These are phyloP conservation scores for Cettia cetti DNA, from an alignment of 2,113 vertebrate genomes.

Conservation along the genomic window DNA sequence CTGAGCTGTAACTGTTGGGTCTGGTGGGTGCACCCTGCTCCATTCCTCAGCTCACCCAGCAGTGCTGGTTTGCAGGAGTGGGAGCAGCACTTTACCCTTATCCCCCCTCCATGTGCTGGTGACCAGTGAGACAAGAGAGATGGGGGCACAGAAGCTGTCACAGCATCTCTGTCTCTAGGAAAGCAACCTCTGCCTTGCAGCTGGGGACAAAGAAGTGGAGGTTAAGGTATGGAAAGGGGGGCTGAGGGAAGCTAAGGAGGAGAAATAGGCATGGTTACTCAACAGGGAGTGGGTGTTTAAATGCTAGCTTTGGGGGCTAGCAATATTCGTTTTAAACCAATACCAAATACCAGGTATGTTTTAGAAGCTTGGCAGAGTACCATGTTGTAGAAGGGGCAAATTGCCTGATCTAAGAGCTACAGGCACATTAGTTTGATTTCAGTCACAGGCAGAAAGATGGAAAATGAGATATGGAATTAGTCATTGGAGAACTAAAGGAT, in stretches of 20 bases:
- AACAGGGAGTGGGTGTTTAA: neutral
- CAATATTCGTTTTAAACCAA: neutral
- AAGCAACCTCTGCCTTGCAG: neutral
- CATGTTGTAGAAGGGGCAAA: neutral
- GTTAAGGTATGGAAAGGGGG: neutral
- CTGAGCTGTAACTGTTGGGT: neutral
- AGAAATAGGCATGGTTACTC: neutral
- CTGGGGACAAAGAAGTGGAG: neutral
- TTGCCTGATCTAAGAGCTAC: neutral
- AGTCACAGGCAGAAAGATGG: neutral
- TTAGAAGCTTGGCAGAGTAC: neutral
- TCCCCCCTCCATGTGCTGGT: rapidly evolving
- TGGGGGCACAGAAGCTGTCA: neutral
- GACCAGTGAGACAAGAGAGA: neutral
- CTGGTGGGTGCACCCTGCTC: neutral
- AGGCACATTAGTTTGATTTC: neutral
- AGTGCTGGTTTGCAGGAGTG: neutral
- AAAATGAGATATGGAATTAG: neutral
- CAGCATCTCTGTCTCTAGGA: neutral
- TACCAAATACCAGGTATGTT: neutral
- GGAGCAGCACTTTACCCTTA: neutral
- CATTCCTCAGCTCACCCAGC: neutral
- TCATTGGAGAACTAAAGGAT: neutral
- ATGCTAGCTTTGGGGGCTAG: neutral
- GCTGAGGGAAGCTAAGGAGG: neutral